Conservation (phyloP, 2,797 vertebrate species). For the Pseudomugil tenellus region DNA sequence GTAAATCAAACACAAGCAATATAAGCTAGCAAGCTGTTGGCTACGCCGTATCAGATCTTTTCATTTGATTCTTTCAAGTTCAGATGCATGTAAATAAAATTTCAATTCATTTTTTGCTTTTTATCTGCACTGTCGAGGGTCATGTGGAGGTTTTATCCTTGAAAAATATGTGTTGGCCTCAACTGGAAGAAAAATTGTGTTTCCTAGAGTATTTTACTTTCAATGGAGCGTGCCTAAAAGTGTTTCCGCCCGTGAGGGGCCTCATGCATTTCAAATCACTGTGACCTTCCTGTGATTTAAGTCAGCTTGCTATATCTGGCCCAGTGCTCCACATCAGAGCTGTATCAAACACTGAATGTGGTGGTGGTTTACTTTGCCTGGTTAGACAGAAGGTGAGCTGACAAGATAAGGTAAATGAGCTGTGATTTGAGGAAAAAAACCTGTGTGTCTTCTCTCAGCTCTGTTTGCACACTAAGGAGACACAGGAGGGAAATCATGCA, state of each 20-base stretch:
- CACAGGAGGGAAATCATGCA: slow-evolving; percentile 61
- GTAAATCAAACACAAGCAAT: slow-evolving; percentile 13
- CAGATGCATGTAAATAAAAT: slow-evolving; percentile 35
- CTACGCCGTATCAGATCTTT: slow-evolving; percentile 32
- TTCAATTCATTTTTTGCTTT: slow-evolving; percentile 50
- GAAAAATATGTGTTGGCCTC: slow-evolving; percentile 63
- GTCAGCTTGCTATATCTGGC: slow-evolving; percentile 48
- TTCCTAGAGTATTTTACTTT: slow-evolving; percentile 76
- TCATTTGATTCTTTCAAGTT: slow-evolving; percentile 35
- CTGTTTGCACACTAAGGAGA: slow-evolving; percentile 46
- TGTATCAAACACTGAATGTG: slow-evolving; percentile 35
- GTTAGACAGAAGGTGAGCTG: slow-evolving; percentile 39
- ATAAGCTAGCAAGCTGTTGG: slow-evolving; percentile 21
- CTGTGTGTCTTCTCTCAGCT: slow-evolving; percentile 43
- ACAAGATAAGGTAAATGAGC: slow-evolving; percentile 58
- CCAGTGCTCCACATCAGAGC: slow-evolving; percentile 38
- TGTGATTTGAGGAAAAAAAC: slow-evolving; percentile 61
- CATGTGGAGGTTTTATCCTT: slow-evolving; percentile 46
- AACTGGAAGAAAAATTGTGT: slow-evolving; percentile 72
- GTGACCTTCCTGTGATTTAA: slow-evolving; percentile 72
- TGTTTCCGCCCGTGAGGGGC: slow-evolving; percentile 60
- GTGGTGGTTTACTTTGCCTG: slow-evolving; percentile 51
- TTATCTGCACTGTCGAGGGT: slow-evolving; percentile 40
- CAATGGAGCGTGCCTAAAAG: slow-evolving; percentile 75
- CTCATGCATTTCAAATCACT: slow-evolving; percentile 79